Conservation (phyloP, 64 coral and sea anemone genomes). For the Porites lutea region DNA sequence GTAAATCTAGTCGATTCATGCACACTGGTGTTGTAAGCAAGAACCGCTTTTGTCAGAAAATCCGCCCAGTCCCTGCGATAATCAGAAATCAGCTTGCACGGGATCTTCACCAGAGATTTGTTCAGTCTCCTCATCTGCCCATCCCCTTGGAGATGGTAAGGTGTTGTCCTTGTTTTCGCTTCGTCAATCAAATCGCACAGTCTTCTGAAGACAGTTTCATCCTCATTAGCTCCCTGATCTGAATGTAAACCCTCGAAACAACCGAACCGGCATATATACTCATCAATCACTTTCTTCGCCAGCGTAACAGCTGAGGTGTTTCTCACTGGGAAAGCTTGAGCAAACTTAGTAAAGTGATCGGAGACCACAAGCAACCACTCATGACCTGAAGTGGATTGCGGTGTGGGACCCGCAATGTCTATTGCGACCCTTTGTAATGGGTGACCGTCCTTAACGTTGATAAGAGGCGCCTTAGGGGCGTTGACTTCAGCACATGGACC, state of each 20-base stretch:
- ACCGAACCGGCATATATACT: no score
- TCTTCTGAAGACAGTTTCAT: neutral
- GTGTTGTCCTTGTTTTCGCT: no score
- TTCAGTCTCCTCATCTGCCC: no score
- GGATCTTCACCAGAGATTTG: no score
- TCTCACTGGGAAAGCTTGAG: no score
- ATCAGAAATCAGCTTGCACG: no score
- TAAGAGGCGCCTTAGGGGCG: neutral
- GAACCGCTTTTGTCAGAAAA: neutral
- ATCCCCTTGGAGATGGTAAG: neutral
- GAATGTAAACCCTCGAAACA: neutral
- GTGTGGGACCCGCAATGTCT: slow-evolving; percentile 28
- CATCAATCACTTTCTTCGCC: neutral
- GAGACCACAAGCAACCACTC: slow-evolving; percentile 32
- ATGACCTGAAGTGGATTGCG: slow-evolving; percentile 25
- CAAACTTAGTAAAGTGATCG: slow-evolving; percentile 16
- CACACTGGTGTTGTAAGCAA: no score
- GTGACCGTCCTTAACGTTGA: slow-evolving; percentile 38
- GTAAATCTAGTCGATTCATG: slow-evolving; percentile 1
- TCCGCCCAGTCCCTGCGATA: no score
- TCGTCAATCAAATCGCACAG: slow-evolving; percentile 3
- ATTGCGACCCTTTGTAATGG: slow-evolving; percentile 37
- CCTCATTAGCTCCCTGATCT: neutral
- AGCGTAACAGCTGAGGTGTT: slow-evolving; percentile 10
- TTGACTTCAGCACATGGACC: no score